Percentiles rank a stretch among this genome's conserved stretches.
phyloP scores from a whole-genome alignment of 2,797 vertebrate genomes.

The Parotocinclus haroldoi region DNA sequence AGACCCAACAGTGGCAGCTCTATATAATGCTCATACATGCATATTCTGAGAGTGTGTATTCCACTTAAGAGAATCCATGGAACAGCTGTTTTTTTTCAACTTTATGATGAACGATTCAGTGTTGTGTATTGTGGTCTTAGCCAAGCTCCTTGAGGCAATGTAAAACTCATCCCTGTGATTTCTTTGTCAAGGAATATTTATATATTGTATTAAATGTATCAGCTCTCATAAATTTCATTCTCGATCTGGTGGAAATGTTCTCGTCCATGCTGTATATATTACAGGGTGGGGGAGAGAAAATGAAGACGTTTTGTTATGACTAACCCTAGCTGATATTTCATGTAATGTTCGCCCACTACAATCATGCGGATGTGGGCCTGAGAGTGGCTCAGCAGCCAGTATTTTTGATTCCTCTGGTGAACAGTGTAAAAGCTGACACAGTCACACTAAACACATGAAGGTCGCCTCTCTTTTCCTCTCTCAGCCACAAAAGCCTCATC shows the following conservation, averaged over 20 bases:
- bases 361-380: conserved; percentile 19
- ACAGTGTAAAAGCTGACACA: conserved; percentile 48
- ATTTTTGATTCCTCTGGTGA: conserved; percentile 33
- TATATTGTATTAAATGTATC: conserved; percentile 18
- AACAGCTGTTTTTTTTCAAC: neutral
- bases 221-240: conserved; percentile 26
- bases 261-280: conserved; percentile 22
- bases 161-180: conserved; percentile 7
- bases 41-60: too few relatives aligned
- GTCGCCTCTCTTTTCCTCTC: conserved; percentile 50
- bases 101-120: neutral
- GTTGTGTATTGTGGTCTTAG: neutral
- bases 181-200: conserved; percentile 9
- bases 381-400: conserved; percentile 32
- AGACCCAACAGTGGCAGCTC: too few relatives aligned
- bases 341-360: conserved; percentile 41
- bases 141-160: conserved; percentile 7
- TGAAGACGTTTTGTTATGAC: conserved; percentile 39
- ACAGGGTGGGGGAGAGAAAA: conserved; percentile 25
- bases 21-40: too few relatives aligned
- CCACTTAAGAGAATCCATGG: too few relatives aligned
- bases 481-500: conserved; percentile 48
- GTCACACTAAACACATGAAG: conserved; percentile 50
- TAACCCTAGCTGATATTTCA: conserved; percentile 35
- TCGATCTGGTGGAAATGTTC: conserved; percentile 27